Base-by-base conservation (phyloP, 2,888 invertebrate genomes). In the Sesia apiformis region DNA sequence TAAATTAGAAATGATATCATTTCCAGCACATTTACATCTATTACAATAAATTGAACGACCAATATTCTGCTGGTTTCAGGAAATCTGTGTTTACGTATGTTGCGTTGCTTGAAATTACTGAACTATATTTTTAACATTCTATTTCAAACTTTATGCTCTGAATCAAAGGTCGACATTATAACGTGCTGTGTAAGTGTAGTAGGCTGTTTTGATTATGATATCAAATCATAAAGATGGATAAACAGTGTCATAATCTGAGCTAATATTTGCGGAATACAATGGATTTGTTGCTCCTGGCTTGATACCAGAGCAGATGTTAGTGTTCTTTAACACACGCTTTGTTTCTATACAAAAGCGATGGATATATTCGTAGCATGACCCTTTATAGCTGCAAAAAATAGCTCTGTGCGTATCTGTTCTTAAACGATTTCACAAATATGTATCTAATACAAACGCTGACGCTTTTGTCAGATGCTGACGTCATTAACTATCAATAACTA, bases 221-320 rank as follows among this genome's bases (percentile, higher is more conserved):
- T 46, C 23, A 46, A 4, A 46, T 8, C 46, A 43, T 57, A 55
- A 54, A 60, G 57, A 58, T 62, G 60, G 60, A 65, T 62, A 68
- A 68, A 64, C 61, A 64, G 56, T 62, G 63, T 64, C 63, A 63
- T 71, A 71, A 71, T 70, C 68, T 63, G 57, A 60, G 69, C 59
- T 72, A 63, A 71, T 69, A 70, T 66, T 53, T 55, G 56, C 58
- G 60, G 63, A 64, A 46, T 4, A 46, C 46, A 46, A 46, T 46
- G 46, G 8, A 46, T 46, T 46, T 46, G 46, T 46, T 46, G 46
- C 46, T 46, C 8, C 46, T 46, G 46, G 46, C 46, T 46, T 8
- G 46, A 46, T 46, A 46, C 46, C 46, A 46, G 46, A 46, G 23
- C 46, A 46, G 46, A 46, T 46, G 46, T 46, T 46, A 4, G 46